Conservation (phyloP, 2,113 vertebrate species). For the Myiozetetes cayanensis region DNA sequence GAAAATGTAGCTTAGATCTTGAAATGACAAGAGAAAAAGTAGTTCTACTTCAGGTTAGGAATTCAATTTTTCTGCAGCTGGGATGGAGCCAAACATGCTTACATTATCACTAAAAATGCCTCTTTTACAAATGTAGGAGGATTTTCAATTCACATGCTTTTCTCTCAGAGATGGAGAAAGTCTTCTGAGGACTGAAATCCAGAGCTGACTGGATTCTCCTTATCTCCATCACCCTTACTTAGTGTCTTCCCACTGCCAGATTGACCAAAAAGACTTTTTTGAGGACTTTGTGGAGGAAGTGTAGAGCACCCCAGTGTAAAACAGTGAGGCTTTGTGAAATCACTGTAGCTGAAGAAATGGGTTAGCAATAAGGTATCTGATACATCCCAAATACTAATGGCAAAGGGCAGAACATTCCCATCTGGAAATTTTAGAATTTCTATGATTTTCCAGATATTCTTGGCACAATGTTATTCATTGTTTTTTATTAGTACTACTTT, state of each 20-base stretch:
- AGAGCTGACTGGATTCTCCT: background rate
- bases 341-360: background rate
- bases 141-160: background rate
- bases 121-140: background rate
- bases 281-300: background rate
- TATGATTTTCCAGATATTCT: background rate
- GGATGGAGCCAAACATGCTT: background rate
- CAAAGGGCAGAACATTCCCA: background rate
- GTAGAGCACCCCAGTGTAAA: background rate
- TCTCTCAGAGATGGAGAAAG: background rate
- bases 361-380: background rate
- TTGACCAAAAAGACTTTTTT: background rate
- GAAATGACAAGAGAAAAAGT: background rate
- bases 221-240: background rate
- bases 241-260: background rate
- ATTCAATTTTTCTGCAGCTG: background rate
- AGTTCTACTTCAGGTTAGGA: background rate
- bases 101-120: background rate
- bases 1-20: background rate
- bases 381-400: background rate
- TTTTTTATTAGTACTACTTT: background rate
- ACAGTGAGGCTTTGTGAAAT: background rate
- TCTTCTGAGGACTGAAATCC: background rate
- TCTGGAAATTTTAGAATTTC: background rate
- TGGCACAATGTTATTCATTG: background rate